Evolutionary conservation across 2,797 vertebrate species (phyloP).

Genomic region (Malacoctenus gilli): DNA sequence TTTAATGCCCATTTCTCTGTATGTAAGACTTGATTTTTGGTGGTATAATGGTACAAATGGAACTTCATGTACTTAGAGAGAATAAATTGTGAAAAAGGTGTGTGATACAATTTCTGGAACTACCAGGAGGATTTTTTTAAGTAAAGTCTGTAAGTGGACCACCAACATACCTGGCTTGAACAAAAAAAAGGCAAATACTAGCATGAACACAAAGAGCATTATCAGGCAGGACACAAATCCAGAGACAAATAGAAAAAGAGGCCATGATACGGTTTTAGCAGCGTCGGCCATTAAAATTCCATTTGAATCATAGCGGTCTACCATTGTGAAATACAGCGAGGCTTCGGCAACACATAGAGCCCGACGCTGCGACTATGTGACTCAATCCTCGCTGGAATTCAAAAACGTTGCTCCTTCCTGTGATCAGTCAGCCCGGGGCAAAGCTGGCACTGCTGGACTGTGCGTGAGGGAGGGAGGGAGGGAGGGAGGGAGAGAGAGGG

Average conservation of each 20-base stretch:
- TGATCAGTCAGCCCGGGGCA: conserved; percentile 82
- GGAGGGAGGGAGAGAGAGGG: conserved; percentile 27
- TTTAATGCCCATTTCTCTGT: neutral
- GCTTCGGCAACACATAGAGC: conserved; percentile 57
- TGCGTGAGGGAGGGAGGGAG: conserved; percentile 55
- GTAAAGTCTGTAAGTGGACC: conserved; percentile 24
- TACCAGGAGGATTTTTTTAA: conserved; percentile 7
- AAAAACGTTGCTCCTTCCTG: conserved; percentile 80
- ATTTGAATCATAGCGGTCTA: conserved; percentile 71
- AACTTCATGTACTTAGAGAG: too few relatives aligned
- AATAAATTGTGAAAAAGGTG: too few relatives aligned
- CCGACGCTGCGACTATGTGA: conserved; percentile 71
- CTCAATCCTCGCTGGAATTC: conserved; percentile 80
- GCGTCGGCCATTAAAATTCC: conserved; percentile 72
- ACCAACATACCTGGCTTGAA: conserved; percentile 34
- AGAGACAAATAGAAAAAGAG: conserved; percentile 53
- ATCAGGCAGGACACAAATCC: conserved; percentile 59
- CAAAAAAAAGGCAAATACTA: conserved; percentile 34
- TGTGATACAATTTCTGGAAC: too few relatives aligned
- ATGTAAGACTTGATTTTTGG: neutral
- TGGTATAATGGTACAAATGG: too few relatives aligned
- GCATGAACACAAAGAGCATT: conserved; percentile 51
- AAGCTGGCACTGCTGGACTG: conserved; percentile 79
- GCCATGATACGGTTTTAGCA: conserved; percentile 54
- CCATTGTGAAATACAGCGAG: conserved; percentile 52